Percentiles rank a stretch among this genome's conserved stretches.
phyloP scores from a whole-genome alignment of 2,113 vertebrate genomes.

The Greenwoodochromis staneri region DNA sequence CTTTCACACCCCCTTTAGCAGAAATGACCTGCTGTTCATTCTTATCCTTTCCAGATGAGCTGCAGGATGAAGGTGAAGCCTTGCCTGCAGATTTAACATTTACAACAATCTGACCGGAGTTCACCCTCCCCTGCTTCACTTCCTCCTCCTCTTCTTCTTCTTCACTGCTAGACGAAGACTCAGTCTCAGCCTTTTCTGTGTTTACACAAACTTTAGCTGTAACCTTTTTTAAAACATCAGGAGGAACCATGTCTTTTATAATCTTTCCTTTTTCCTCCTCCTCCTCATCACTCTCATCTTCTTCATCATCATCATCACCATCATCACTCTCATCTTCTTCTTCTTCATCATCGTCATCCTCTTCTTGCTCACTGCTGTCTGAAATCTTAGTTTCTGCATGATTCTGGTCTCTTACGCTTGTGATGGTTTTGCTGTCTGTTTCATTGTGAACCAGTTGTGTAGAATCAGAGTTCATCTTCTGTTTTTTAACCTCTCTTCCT shows the following conservation, averaged over 20 bases:
- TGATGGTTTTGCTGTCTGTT: neutral
- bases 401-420: neutral
- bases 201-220: neutral
- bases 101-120: neutral
- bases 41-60: conserved; percentile 2
- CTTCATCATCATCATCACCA: neutral
- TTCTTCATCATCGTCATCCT: neutral
- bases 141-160: neutral
- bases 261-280: neutral
- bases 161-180: neutral
- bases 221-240: neutral
- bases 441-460: neutral
- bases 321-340: neutral
- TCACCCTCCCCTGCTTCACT: neutral
- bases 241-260: neutral
- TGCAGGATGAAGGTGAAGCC: neutral
- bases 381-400: neutral
- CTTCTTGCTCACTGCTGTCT: neutral
- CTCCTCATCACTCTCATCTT: neutral
- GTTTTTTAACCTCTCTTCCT: neutral
- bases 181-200: neutral
- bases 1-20: neutral
- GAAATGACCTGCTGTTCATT: neutral
- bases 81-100: neutral
- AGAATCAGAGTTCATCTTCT: neutral